Conservation (phyloP, 2,797 vertebrate species). For the Synaphobranchus kaupii region DNA sequence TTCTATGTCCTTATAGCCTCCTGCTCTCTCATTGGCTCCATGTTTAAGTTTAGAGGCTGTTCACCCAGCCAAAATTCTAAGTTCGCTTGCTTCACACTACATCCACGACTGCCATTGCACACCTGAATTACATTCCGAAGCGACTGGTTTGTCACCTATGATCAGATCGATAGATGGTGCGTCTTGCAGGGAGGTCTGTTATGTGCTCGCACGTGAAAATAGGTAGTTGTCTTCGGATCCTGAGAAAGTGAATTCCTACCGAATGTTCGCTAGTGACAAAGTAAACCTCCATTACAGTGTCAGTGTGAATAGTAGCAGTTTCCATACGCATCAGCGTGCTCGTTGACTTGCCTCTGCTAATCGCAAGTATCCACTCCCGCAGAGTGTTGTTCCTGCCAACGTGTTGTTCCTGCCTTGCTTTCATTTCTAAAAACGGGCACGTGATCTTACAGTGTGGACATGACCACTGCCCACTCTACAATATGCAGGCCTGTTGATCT, state of each 20-base stretch:
- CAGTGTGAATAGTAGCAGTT: neutral
- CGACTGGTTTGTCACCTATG: too few relatives aligned
- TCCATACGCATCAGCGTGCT: neutral
- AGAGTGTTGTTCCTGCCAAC: too few relatives aligned
- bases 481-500: neutral
- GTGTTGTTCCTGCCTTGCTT: constrained; percentile 2
- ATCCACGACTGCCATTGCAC: too few relatives aligned
- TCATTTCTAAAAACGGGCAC: neutral
- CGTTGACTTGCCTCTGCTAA: neutral
- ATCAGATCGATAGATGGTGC: too few relatives aligned
- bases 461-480: neutral
- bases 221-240: too few relatives aligned
- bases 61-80: constrained; percentile 22
- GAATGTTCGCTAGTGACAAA: neutral
- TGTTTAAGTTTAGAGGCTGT: neutral
- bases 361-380: neutral
- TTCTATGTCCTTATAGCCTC: neutral
- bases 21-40: neutral
- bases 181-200: too few relatives aligned
- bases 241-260: too few relatives aligned
- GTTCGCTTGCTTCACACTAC: too few relatives aligned
- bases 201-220: too few relatives aligned
- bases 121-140: too few relatives aligned
- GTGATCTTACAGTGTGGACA: neutral
- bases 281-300: neutral